Base-by-base conservation (phyloP, 2,888 invertebrate species). In the Eupeodes luniger region DNA sequence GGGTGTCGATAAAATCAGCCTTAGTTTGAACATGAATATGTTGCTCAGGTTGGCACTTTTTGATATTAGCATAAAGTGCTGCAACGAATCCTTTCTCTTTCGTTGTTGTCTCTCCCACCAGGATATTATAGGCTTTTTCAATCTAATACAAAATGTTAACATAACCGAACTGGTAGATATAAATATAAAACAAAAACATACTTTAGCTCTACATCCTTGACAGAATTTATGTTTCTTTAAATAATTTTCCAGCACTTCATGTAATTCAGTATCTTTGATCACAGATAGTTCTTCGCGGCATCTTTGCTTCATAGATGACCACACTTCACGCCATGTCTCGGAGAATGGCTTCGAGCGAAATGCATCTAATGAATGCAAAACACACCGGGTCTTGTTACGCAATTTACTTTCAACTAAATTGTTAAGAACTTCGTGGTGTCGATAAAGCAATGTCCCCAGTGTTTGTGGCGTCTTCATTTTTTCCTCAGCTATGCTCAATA, bases 191-290 rank as follows among this genome's bases (percentile, higher is more conserved):
- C 27, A 27, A 6, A 44, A 44, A 66, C 44, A 66, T 87, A 98
- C 98, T 95, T 98, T 98, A 89, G 98, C 97, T 91, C 98, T 96
- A 93, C 98, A 98, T 92, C 98, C 98, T 4, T 96, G 96, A 92
- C 98, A 98, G 94, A 98, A 98, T 94, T 98, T 96, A 93, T 98
- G 98, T 94, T 98, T 98, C 90, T 97, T 95, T 85, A 98, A 95
- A 94, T 98, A 98, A 90, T 96, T 97, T 92, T 98, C 98, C 55
- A 98, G 95, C 16, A 98, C 98, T 86, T 96, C 96, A 91, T 97
- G 96, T 86, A 98, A 94, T 90, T 96, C 96, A 91, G 96, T 96
- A 90, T 97, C 96, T 94, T 98, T 97, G 78, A 98, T 96, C 70
- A 98, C 95, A 62, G 98, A 97, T 90, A 98, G 96, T 93, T 98